phyloP scores from a whole-genome alignment of 2,113 vertebrate genomes.

The Gallinago undulata region DNA sequence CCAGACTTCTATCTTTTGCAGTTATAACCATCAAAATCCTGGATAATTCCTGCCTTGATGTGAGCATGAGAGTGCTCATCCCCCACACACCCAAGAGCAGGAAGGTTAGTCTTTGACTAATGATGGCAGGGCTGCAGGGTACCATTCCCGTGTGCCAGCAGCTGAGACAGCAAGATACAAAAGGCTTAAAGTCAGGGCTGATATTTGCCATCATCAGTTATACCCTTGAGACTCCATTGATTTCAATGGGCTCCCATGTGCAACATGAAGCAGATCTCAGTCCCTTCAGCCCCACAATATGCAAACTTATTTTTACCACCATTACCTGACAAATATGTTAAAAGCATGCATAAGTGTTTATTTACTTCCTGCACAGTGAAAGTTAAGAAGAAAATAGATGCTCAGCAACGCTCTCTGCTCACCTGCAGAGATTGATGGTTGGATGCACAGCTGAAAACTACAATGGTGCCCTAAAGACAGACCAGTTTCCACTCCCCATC shows the following conservation, averaged over 20 bases:
- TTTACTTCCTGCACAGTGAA: conserved; percentile 32
- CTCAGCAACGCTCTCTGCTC: conserved; percentile 52
- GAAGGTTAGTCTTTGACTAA: not conserved
- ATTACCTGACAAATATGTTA: not conserved
- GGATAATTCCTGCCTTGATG: not conserved
- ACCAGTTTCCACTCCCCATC: not conserved
- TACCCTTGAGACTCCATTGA: not conserved
- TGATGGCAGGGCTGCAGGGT: not conserved
- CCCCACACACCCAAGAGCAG: not conserved
- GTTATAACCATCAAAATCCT: not conserved
- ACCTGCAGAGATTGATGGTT: conserved; percentile 42
- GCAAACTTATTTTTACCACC: not conserved
- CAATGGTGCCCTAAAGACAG: not conserved
- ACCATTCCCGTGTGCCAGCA: not conserved
- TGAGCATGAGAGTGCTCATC: not conserved
- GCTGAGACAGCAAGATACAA: not conserved
- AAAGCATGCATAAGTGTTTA: not conserved
- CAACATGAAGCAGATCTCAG: not conserved
- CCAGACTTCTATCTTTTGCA: not conserved
- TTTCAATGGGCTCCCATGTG: not conserved
- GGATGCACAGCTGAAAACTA: conserved; percentile 22
- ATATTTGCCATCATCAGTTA: not conserved
- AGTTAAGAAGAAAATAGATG: not conserved
- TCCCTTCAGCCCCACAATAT: not conserved
- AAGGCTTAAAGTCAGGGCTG: not conserved